A percentile compares a stretch with the other conserved stretches of the same genome.
These are phyloP conservation scores for Panurus biarmicus DNA, from an alignment of 2,113 vertebrate species.

Conservation along the genomic window DNA sequence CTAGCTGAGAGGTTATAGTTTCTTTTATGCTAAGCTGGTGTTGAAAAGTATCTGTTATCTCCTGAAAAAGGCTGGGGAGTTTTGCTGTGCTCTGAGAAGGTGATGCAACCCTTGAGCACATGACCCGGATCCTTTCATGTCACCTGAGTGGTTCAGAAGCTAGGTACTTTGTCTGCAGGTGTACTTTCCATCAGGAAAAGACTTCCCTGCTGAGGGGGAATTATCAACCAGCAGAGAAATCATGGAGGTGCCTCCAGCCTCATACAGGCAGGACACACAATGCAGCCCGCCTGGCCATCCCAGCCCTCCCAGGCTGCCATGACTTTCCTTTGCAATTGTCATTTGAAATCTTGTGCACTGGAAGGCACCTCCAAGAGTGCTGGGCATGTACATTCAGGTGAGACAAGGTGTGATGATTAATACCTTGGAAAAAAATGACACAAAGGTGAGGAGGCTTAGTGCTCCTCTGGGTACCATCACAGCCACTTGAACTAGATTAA, in stretches of 20 bases:
- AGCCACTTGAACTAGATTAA: background rate
- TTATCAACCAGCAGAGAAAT: background rate
- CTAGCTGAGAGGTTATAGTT: background rate
- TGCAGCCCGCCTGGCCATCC: background rate
- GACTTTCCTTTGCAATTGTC: too few species aligned
- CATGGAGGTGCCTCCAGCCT: background rate
- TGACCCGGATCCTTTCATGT: background rate
- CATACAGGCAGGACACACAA: fast-evolving
- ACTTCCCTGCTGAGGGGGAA: background rate
- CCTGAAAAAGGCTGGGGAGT: background rate
- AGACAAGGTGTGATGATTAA: background rate
- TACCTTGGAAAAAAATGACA: background rate
- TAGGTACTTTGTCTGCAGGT: background rate
- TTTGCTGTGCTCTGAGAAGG: background rate
- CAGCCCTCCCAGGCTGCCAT: background rate
- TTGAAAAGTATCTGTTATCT: background rate
- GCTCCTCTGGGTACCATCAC: background rate
- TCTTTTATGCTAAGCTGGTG: background rate
- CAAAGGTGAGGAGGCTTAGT: background rate
- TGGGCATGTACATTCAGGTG: background rate
- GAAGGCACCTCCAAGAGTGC: background rate
- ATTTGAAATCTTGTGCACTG: background rate
- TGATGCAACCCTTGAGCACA: background rate
- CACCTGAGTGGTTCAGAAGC: background rate
- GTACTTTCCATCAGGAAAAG: background rate